Conservation (phyloP, 2,888 invertebrate species). For the Harpagoxenus sublaevis region DNA sequence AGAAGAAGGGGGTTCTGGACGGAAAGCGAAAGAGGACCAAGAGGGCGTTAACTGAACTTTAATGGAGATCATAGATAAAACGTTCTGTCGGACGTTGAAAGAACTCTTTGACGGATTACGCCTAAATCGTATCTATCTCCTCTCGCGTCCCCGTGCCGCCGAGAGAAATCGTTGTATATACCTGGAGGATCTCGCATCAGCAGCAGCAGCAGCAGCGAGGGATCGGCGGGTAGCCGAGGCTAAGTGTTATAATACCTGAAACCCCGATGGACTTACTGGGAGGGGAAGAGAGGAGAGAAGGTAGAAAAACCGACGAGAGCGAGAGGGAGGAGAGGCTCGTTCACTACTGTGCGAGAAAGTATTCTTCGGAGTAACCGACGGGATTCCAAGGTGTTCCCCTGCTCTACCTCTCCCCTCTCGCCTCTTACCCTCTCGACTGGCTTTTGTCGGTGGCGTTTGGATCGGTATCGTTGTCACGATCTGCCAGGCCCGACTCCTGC, state of each 20-base stretch:
- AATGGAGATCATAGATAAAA: constrained; percentile 86
- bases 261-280: constrained; percentile 65
- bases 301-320: constrained; percentile 28
- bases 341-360: constrained; percentile 48
- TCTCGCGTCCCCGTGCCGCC: constrained; percentile 68
- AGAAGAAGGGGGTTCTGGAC: constrained; percentile 23
- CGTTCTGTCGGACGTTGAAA: constrained; percentile 81
- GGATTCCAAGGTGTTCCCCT: constrained; percentile 41
- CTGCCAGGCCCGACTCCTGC: constrained; percentile 48
- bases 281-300: constrained; percentile 37
- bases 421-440: constrained; percentile 7
- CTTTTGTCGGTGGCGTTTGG: constrained; percentile 62
- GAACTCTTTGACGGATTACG: constrained; percentile 85
- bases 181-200: constrained; percentile 33
- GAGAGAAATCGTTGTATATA: constrained; percentile 13
- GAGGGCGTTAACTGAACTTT: constrained; percentile 86
- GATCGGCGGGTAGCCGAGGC: constrained; percentile 72
- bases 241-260: constrained; percentile 80
- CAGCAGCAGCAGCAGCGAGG: constrained; percentile 39
- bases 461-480: constrained; percentile 65
- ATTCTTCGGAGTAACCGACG: constrained; percentile 50
- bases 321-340: constrained; percentile 30
- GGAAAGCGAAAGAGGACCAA: constrained; percentile 73
- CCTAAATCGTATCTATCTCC: constrained; percentile 83
- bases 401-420: background rate